Conservation (phyloP, 2,113 vertebrate species). For the Apistogramma diplotaenia region DNA sequence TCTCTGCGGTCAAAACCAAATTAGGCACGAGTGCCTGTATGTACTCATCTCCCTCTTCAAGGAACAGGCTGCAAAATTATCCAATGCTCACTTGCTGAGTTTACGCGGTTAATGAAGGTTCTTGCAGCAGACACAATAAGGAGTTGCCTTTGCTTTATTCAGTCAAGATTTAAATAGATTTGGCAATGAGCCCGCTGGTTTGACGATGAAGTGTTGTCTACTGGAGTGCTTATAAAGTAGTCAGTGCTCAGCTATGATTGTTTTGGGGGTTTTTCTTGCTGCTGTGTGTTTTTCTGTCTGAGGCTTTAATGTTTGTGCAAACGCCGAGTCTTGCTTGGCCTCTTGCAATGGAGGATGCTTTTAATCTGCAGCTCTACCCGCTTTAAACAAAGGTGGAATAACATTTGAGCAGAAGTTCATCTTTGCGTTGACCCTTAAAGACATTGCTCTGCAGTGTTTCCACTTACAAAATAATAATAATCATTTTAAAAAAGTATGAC, state of each 20-base stretch:
- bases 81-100: conserved; percentile 37
- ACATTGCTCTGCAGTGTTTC: not conserved
- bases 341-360: conserved; percentile 4
- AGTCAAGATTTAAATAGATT: conserved; percentile 63
- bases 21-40: conserved; percentile 30
- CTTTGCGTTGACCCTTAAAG: not conserved
- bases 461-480: not conserved
- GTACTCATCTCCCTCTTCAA: conserved; percentile 23
- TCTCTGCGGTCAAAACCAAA: conserved; percentile 46
- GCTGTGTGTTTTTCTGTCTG: conserved; percentile 21
- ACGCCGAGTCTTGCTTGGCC: not conserved
- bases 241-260: conserved; percentile 3
- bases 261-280: not conserved
- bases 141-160: conserved; percentile 55
- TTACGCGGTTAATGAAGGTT: conserved; percentile 55
- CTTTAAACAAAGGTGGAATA: conserved; percentile 45
- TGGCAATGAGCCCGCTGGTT: conserved; percentile 56
- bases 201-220: conserved; percentile 45
- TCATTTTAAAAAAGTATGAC: not conserved
- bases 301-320: not conserved
- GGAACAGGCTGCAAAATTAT: conserved; percentile 38
- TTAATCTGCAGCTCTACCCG: not conserved
- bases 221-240: conserved; percentile 29
- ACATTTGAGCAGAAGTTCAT: conserved; percentile 8
- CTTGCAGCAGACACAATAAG: conserved; percentile 55